Base-by-base conservation (phyloP, 1,140 invertebrate species). In the Neocloeon triangulifer region DNA sequence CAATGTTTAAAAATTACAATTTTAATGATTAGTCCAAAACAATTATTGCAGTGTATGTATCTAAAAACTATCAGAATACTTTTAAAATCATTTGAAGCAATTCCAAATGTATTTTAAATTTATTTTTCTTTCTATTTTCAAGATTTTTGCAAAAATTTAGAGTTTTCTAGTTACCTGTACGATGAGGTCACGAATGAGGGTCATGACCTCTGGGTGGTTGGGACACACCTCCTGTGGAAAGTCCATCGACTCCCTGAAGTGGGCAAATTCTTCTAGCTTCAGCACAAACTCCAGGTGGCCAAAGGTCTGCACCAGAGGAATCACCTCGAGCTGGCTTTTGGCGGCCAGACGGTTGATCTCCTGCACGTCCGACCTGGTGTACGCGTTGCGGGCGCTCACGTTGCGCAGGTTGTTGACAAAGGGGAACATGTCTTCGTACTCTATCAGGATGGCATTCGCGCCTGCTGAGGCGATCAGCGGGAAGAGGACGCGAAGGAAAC, bases 271-370 rank as follows among this genome's bases (percentile, higher is more conserved):
- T 19, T 55, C 43, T 39, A 61, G 49, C 41, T 73, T 73, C 19
- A 73, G 49, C 3, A 63, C 56, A 55, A 66, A 70, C 49, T 70
- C 68, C 23, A 69, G 38, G 51, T 76, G 72, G 10, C 72, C 73
- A 50, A 76, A 73, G 10, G 72, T 72, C 44, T 75, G 73, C 8
- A 76, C 55, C 3, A 76, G 45, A 9, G 73, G 73, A 35, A 76
- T 72, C 3, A 75, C 56, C 37, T 66, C 57, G 14, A 73, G 42
- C 5, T 53, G 40, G 35, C 59, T 46, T n/a, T 54, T 42, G 34
- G 58, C 50, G 4, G 66, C 64, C 21, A 56, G 42, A 5, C 44
- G 35, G 8, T 56, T 36, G 14, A 70, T 39, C n/a, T n/a, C n/a
- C n/a, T n/a, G n/a, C 15, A 67, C 50, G 15, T 64, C 56, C 14